These are phyloP conservation scores for Hemistola chrysoprasaria DNA, from an alignment of 2,888 invertebrate genomes.

Conservation along the genomic window DNA sequence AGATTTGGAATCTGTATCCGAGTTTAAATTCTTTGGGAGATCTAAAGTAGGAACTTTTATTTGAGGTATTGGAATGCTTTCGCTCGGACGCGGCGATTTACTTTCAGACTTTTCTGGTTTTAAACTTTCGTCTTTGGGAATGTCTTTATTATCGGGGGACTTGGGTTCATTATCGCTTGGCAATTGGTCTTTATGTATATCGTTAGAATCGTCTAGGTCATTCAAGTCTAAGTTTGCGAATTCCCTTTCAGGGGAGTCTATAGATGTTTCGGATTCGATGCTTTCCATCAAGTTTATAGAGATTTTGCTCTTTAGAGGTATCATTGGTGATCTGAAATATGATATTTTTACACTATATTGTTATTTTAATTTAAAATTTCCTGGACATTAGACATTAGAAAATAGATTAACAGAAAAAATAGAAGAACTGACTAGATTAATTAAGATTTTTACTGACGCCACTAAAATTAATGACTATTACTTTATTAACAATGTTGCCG, in stretches of 20 bases:
- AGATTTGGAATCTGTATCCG: conserved; percentile 61
- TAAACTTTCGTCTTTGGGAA: conserved; percentile 52
- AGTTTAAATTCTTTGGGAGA: conserved; percentile 47
- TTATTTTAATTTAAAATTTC: too few species aligned
- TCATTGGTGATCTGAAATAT: conserved; percentile 73
- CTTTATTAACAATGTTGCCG: too few species aligned
- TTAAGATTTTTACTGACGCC: too few species aligned
- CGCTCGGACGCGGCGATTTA: conserved; percentile 44
- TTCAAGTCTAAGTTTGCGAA: conserved; percentile 71
- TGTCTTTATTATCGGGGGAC: conserved; percentile 35
- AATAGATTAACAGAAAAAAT: too few species aligned
- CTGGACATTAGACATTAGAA: too few species aligned
- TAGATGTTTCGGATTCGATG: conserved; percentile 77
- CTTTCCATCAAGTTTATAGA: conserved; percentile 79
- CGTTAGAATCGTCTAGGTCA: conserved; percentile 62
- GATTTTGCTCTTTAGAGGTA: conserved; percentile 72
- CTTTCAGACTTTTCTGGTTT: conserved; percentile 43
- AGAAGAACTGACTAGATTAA: too few species aligned
- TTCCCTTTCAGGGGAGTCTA: conserved; percentile 74
- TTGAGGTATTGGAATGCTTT: conserved; percentile 56
- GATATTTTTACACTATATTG: neutral
- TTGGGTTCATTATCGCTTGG: conserved; percentile 44
- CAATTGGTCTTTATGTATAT: conserved; percentile 47
- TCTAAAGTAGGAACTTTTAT: conserved; percentile 71
- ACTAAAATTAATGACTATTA: too few species aligned